Percentiles rank a stretch among this genome's conserved stretches.
phyloP scores from a whole-genome alignment of 1,140 invertebrate genomes.

The Agrypnia vestita region DNA sequence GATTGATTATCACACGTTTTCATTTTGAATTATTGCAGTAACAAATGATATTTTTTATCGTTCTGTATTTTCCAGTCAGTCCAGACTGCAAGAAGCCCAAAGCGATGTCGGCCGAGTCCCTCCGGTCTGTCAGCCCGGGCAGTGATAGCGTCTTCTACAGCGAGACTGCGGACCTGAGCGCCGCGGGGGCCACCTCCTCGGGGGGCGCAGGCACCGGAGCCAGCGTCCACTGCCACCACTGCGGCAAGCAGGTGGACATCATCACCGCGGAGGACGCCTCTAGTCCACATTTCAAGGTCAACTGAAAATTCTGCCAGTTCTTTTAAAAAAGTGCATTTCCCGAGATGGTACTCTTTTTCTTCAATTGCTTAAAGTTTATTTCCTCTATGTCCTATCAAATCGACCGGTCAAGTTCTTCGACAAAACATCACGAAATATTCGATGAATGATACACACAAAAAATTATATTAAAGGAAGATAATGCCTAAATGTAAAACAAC shows the following conservation, averaged over 20 bases:
- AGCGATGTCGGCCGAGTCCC: slow-evolving; percentile 87
- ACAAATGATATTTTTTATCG: neutral
- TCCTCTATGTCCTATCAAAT: no score
- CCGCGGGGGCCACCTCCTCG: slow-evolving; percentile 59
- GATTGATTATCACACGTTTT: no score
- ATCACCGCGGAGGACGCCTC: slow-evolving; percentile 70
- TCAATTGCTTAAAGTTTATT: no score
- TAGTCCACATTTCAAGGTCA: slow-evolving; percentile 70
- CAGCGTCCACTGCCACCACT: slow-evolving; percentile 82
- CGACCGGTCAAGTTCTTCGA: no score
- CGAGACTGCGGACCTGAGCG: slow-evolving; percentile 77
- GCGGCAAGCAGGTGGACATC: slow-evolving; percentile 83
- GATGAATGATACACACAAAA: no score
- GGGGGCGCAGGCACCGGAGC: slow-evolving; percentile 66
- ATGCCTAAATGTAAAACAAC: no score
- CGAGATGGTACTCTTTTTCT: neutral
- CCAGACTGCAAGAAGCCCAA: slow-evolving; percentile 77
- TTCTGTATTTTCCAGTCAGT: slow-evolving; percentile 42
- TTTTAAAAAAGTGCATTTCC: no score
- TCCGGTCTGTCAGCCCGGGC: slow-evolving; percentile 88
- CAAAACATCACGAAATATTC: no score
- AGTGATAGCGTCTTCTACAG: slow-evolving; percentile 92
- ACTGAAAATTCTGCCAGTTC: neutral
- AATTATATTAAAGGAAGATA: no score
- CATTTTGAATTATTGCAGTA: no score